These are phyloP conservation scores for Xyrichtys novacula DNA, from an alignment of 2,797 vertebrate species.

Conservation along the genomic window DNA sequence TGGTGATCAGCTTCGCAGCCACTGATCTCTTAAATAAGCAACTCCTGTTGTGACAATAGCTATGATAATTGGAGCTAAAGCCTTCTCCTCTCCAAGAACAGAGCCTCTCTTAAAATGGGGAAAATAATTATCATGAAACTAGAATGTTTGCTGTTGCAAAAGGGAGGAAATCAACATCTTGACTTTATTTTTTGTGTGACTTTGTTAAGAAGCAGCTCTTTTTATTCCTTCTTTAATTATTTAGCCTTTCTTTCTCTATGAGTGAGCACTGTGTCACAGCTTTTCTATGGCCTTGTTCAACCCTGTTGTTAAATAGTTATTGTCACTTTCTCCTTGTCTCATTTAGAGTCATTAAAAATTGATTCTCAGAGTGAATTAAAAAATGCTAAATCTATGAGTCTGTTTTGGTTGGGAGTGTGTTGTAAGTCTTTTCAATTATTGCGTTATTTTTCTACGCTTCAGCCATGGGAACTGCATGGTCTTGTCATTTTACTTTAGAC, in stretches of 20 bases:
- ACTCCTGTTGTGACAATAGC: not conserved
- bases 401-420: not conserved
- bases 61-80: too few relatives aligned
- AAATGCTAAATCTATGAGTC: not conserved
- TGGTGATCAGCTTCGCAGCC: too few relatives aligned
- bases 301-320: not conserved
- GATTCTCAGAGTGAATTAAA: not conserved
- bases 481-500: too few relatives aligned
- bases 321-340: not conserved
- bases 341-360: not conserved
- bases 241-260: slow-evolving; percentile 5
- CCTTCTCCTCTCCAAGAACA: too few relatives aligned
- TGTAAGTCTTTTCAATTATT: not conserved
- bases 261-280: not conserved
- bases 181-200: not conserved
- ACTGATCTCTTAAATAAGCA: not conserved
- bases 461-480: not conserved
- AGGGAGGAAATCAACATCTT: not conserved
- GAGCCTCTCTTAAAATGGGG: too few relatives aligned
- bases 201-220: not conserved
- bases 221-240: not conserved
- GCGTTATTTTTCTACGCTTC: too few relatives aligned
- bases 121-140: too few relatives aligned
- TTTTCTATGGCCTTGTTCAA: not conserved
- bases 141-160: too few relatives aligned